Conservation (phyloP, 1,140 invertebrate genomes). For the Lordiphosa collinella region DNA sequence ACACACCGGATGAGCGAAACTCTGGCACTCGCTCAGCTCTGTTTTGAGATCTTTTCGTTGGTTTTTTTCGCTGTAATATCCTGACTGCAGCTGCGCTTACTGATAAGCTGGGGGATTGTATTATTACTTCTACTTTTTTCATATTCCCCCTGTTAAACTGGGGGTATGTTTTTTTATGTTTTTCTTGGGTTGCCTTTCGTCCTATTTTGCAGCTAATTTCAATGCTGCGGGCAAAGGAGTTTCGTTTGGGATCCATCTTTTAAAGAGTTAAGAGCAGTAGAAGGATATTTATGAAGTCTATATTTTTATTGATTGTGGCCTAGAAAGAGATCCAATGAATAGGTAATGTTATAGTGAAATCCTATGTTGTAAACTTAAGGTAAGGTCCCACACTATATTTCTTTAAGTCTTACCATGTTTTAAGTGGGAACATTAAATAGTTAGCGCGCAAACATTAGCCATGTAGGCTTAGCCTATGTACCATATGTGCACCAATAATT, state of each 20-base stretch:
- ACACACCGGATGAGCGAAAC: constrained; percentile 74
- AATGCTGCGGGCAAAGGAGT: constrained; percentile 26
- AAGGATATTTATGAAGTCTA: too few species aligned
- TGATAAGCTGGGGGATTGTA: constrained; percentile 72
- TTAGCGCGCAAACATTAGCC: too few species aligned
- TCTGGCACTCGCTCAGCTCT: constrained; percentile 14
- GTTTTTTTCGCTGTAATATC: constrained; percentile 46
- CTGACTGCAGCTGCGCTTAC: constrained; percentile 51
- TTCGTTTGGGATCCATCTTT: constrained; percentile 15
- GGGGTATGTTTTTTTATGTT: constrained; percentile 1
- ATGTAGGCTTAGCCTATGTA: too few species aligned
- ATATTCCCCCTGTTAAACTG: constrained; percentile 24
- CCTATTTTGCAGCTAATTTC: constrained; percentile 26
- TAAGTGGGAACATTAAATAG: too few species aligned
- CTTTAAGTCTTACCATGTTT: too few species aligned
- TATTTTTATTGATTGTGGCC: too few species aligned
- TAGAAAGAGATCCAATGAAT: too few species aligned
- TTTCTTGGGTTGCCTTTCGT: constrained; percentile 13
- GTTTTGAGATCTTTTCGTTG: constrained; percentile 28
- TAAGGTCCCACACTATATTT: too few species aligned
- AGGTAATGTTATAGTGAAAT: too few species aligned
- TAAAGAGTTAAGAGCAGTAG: background rate
- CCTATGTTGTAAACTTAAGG: too few species aligned
- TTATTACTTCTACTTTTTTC: constrained; percentile 54
- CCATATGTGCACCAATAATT: too few species aligned